A percentile compares a stretch with the other conserved stretches of the same genome.
These are phyloP conservation scores for Gastracanthus pulcherrimus DNA, from an alignment of 2,888 invertebrate genomes.

Conservation along the genomic window DNA sequence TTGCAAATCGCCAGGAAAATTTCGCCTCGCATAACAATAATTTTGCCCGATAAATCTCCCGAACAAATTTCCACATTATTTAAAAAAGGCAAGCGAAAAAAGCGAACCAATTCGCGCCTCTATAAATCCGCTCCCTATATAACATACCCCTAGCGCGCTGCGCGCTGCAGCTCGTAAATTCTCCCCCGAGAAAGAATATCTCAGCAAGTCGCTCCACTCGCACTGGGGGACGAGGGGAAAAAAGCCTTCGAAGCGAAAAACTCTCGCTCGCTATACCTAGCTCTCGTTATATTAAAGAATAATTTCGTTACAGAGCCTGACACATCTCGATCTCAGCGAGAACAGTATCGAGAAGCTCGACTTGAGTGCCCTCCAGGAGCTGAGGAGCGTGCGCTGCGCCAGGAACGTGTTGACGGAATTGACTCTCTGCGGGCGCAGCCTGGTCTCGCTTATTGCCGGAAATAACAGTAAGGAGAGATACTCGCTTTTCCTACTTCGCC, in stretches of 20 bases:
- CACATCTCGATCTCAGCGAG: conserved; percentile 90
- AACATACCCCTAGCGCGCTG: neutral
- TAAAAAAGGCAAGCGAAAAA: neutral
- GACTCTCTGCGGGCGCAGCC: conserved; percentile 87
- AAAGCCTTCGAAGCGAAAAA: conserved; percentile 24
- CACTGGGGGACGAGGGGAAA: neutral
- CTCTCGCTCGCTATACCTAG: neutral
- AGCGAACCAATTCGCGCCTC: conserved; percentile 26
- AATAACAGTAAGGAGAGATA: conserved; percentile 84
- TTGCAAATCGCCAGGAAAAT: no score
- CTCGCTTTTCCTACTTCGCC: no score
- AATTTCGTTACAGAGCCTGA: conserved; percentile 82
- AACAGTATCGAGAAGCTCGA: conserved; percentile 91
- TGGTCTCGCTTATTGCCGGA: conserved; percentile 88
- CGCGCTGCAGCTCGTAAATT: conserved; percentile 52
- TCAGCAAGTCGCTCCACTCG: neutral
- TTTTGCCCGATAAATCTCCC: neutral
- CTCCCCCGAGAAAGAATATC: conserved; percentile 27
- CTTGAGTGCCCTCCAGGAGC: conserved; percentile 87
- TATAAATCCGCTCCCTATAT: conserved; percentile 37
- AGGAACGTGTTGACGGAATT: conserved; percentile 88
- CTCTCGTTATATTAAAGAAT: neutral
- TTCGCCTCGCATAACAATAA: neutral
- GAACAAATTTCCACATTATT: conserved; percentile 19
- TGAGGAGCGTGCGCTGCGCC: conserved; percentile 88